phyloP scores from a whole-genome alignment of 2,797 vertebrate species.

The Bradypus variegatus region DNA sequence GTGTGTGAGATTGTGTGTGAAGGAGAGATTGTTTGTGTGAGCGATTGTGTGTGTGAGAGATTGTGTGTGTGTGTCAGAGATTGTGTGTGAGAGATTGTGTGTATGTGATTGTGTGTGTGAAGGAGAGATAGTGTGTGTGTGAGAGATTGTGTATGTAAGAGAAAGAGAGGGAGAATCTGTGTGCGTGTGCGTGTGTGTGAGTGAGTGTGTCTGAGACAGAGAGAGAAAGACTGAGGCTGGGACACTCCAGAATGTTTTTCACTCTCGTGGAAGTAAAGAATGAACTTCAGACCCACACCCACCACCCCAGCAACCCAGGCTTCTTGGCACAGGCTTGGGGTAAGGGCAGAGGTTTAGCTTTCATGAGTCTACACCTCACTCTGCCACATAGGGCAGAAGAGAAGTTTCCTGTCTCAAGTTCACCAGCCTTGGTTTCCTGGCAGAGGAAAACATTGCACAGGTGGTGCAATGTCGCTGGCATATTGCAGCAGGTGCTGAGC shows the following conservation, averaged over 20 bases:
- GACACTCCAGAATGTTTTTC: not conserved
- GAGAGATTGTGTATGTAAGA: not conserved
- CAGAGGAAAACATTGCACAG: no score
- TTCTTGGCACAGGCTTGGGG: not conserved
- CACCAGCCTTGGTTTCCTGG: not conserved
- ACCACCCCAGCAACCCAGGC: not conserved
- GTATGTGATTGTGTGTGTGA: no score
- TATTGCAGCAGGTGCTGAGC: not conserved
- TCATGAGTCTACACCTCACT: not conserved
- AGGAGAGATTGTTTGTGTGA: accelerated
- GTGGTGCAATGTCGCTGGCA: not conserved
- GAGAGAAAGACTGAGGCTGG: no score
- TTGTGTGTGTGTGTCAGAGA: no score
- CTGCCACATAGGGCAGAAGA: not conserved
- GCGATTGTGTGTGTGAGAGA: no score
- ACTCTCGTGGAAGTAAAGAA: not conserved
- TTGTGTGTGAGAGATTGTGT: no score
- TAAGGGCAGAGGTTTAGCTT: not conserved
- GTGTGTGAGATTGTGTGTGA: no score
- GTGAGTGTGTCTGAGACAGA: accelerated
- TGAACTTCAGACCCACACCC: not conserved
- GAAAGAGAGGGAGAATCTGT: no score
- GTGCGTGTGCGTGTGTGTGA: accelerated
- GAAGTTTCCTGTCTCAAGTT: not conserved
- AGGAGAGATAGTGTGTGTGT: no score